Evolutionary conservation across 1,140 invertebrate species (phyloP).

Genomic region (Aricia agestis): DNA sequence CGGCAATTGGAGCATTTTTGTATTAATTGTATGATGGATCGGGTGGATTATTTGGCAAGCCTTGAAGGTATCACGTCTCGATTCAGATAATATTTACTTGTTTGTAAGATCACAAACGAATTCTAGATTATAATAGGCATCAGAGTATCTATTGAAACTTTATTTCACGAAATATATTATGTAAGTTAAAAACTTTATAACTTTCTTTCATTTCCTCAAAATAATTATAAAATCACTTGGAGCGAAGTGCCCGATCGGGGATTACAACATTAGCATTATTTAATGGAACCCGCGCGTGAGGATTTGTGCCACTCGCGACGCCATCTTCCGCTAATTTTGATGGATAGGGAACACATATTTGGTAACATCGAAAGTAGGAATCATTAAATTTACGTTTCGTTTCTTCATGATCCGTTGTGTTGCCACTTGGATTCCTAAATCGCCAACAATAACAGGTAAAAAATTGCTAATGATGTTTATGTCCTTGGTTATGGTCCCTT

Average conservation of each 20-base stretch:
- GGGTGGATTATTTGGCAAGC: conserved; percentile 7
- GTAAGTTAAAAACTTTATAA: too few species aligned
- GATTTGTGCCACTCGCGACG: conserved; percentile 60
- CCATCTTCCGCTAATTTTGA: conserved; percentile 50
- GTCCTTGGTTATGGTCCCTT: too few species aligned
- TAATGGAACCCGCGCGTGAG: conserved; percentile 70
- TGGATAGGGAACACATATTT: conserved; percentile 36
- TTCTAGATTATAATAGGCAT: too few species aligned
- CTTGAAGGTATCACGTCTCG: background rate
- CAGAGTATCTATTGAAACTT: too few species aligned
- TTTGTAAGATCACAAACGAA: too few species aligned
- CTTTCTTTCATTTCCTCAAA: background rate
- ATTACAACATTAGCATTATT: conserved; percentile 75
- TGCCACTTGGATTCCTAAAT: too few species aligned
- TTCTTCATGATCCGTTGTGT: too few species aligned
- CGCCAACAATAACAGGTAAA: too few species aligned
- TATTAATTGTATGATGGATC: conserved; percentile 17
- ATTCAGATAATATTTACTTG: background rate
- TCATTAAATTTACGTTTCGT: too few species aligned
- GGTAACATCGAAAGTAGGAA: conserved; percentile 17
- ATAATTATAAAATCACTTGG: conserved; percentile 46
- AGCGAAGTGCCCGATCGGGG: conserved; percentile 57
- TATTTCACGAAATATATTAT: too few species aligned
- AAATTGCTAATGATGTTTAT: too few species aligned
- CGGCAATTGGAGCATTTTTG: conserved; percentile 41